Conservation (phyloP, 2,797 vertebrate genomes). For the Semaprochilodus insignis region DNA sequence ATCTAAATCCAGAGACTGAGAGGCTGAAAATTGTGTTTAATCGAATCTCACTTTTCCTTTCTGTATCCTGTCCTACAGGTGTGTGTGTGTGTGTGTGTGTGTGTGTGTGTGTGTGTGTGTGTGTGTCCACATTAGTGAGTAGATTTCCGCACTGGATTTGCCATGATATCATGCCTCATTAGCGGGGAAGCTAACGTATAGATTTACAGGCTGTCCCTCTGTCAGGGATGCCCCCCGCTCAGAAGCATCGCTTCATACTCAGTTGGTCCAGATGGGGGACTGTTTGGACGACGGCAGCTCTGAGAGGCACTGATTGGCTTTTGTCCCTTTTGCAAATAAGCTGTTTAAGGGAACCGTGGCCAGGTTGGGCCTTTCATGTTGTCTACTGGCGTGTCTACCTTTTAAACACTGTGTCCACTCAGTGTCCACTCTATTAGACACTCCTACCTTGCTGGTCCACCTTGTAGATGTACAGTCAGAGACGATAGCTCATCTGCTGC, state of each 20-base stretch:
- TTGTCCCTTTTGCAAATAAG: conserved; percentile 44
- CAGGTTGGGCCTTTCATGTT: not conserved
- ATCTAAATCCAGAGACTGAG: conserved; percentile 36
- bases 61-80: not conserved
- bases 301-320: conserved; percentile 25
- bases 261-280: conserved; percentile 1
- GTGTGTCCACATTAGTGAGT: not conserved
- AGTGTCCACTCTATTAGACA: no score
- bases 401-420: no score
- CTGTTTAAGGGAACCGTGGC: conserved; percentile 28
- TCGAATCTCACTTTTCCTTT: no score
- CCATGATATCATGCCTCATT: not conserved
- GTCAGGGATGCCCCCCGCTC: not conserved
- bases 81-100: no score
- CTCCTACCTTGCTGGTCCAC: no score
- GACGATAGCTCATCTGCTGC: no score
- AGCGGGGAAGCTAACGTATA: not conserved
- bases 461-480: no score
- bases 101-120: no score
- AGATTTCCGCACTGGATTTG: not conserved
- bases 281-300: not conserved
- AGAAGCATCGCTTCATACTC: not conserved
- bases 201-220: not conserved
- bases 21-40: no score
- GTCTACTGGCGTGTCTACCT: not conserved